Percentiles rank a stretch among this genome's conserved stretches.
Conservation (phyloP, 2,797 vertebrate species). For the Melanotaenia pygmaea region DNA sequence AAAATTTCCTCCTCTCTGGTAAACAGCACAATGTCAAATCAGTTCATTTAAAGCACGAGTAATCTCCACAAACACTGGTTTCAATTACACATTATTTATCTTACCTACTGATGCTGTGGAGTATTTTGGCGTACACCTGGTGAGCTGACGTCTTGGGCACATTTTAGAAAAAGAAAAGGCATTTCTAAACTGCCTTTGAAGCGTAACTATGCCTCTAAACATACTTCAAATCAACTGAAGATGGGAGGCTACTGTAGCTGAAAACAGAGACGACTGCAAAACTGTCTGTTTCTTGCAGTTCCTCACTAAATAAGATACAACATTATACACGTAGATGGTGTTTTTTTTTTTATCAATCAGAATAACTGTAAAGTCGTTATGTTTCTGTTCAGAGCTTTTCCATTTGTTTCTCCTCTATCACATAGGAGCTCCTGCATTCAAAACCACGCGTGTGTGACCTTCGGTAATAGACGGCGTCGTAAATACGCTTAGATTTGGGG, state of each 20-base stretch:
- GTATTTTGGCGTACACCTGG: constrained; percentile 54
- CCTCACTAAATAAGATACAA: not conserved
- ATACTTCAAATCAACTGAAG: constrained; percentile 42
- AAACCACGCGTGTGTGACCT: constrained; percentile 79
- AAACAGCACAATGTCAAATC: constrained; percentile 30
- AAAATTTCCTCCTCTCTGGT: constrained; percentile 92
- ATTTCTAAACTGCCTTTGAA: constrained; percentile 59
- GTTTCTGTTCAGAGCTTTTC: not conserved
- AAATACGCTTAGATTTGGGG: constrained; percentile 42
- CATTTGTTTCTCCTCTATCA: not conserved
- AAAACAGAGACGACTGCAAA: not conserved
- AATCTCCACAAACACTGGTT: not conserved
- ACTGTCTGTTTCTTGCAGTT: not conserved
- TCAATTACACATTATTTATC: not conserved
- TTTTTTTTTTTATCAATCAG: not conserved
- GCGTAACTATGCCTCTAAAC: constrained; percentile 69
- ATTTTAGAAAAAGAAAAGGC: constrained; percentile 35
- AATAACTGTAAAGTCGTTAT: not conserved
- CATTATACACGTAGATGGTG: not conserved
- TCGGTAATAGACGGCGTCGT: constrained; percentile 43
- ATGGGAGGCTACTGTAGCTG: constrained; percentile 7
- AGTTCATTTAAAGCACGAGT: not conserved
- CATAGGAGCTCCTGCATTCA: constrained; percentile 23
- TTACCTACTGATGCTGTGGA: constrained; percentile 76
- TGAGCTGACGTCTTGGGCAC: constrained; percentile 38